Conservation (phyloP, 2,888 invertebrate species). For the Mechanitis mazaeus region DNA sequence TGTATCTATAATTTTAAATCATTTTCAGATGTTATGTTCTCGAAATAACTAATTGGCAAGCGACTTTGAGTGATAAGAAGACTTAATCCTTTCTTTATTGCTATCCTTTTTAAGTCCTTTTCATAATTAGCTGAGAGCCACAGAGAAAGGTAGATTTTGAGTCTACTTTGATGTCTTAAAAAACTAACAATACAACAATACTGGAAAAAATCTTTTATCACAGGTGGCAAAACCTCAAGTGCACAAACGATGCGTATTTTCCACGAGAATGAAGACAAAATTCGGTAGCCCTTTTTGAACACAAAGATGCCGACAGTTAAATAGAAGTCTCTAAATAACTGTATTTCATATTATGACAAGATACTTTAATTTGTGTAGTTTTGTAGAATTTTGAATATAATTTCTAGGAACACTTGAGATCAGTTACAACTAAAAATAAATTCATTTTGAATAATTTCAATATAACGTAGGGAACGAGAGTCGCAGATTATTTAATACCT, state of each 20-base stretch:
- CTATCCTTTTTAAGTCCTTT: conserved; percentile 45
- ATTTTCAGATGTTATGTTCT: too few species aligned
- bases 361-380: background rate
- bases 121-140: conserved; percentile 46
- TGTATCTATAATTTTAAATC: too few species aligned
- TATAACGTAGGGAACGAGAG: too few species aligned
- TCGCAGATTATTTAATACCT: too few species aligned
- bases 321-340: conserved; percentile 20
- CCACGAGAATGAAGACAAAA: conserved; percentile 49
- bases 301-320: conserved; percentile 51
- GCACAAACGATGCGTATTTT: conserved; percentile 56
- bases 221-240: conserved; percentile 72
- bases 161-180: conserved; percentile 46
- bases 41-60: conserved; percentile 17
- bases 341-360: conserved; percentile 14
- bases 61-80: conserved; percentile 37
- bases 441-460: too few species aligned
- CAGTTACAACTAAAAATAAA: too few species aligned
- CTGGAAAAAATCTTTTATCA: conserved; percentile 51
- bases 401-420: too few species aligned
- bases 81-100: conserved; percentile 46
- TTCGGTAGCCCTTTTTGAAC: conserved; percentile 49
- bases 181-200: conserved; percentile 48
- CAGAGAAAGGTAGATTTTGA: conserved; percentile 34
- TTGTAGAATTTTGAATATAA: too few species aligned